Percentiles rank a stretch among this genome's conserved stretches.
Evolutionary conservation across 2,888 invertebrate genomes (phyloP).

Genomic region (Melangyna quadrimaculata): DNA sequence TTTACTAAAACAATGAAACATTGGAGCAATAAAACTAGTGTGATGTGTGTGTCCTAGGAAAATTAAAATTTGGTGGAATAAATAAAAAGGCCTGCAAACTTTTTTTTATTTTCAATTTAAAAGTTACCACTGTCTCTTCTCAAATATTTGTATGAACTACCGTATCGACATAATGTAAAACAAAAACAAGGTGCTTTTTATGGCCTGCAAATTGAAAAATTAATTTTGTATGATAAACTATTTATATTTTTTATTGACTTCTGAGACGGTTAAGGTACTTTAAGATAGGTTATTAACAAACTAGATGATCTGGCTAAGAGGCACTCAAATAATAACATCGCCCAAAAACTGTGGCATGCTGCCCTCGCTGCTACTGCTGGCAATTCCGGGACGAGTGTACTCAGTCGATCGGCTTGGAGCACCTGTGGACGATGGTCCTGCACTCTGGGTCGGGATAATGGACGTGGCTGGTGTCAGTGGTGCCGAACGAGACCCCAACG

Average conservation of each 20-base stretch:
- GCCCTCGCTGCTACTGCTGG: constrained; percentile 47
- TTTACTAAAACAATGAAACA: no score
- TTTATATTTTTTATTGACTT: background rate
- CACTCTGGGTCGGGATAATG: constrained; percentile 6
- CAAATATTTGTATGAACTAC: no score
- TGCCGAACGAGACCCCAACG: constrained; percentile 28
- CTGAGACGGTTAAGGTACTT: background rate
- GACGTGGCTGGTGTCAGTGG: constrained; percentile 54
- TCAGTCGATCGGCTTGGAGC: constrained; percentile 14
- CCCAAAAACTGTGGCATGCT: constrained; percentile 28
- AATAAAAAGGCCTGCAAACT: no score
- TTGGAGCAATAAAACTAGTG: no score
- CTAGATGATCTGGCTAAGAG: background rate
- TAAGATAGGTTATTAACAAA: background rate
- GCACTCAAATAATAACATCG: constrained; percentile 45
- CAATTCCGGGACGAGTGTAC: background rate
- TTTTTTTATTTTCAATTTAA: no score
- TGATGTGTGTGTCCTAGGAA: no score
- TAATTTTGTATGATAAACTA: no score
- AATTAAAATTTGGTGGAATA: no score
- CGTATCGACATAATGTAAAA: no score
- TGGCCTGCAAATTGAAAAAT: no score
- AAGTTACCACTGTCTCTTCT: no score
- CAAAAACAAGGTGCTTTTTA: no score
- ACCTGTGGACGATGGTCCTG: constrained; percentile 10